Percentiles rank a stretch among this genome's conserved stretches.
Conservation (phyloP, 1,140 invertebrate genomes). For the Drosophila ironensis region DNA sequence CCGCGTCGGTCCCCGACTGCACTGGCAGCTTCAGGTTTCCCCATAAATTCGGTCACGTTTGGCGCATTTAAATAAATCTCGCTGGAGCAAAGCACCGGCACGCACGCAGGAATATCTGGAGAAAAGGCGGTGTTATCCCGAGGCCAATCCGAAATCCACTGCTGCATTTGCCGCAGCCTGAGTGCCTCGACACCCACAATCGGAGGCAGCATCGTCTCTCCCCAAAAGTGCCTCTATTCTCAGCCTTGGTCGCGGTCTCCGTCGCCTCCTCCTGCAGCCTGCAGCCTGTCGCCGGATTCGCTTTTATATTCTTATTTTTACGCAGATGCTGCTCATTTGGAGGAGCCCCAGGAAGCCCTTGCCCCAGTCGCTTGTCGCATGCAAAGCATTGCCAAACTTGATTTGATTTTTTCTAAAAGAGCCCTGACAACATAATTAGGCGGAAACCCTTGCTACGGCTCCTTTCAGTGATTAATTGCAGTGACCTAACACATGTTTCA, state of each 20-base stretch:
- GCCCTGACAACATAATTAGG: conserved; percentile 70
- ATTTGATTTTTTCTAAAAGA: conserved; percentile 35
- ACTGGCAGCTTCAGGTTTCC: conserved; percentile 33
- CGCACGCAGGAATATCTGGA: neutral
- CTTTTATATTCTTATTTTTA: neutral
- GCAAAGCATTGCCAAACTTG: conserved; percentile 37
- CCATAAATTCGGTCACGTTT: conserved; percentile 81
- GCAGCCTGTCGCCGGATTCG: conserved; percentile 51
- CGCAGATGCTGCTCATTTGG: conserved; percentile 70
- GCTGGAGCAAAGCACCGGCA: neutral
- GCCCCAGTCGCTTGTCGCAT: conserved; percentile 4
- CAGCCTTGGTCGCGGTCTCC: too few species aligned
- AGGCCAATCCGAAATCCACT: conserved; percentile 76
- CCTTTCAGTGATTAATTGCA: conserved; percentile 56
- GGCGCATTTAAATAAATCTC: conserved; percentile 74
- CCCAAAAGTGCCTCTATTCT: conserved; percentile 16
- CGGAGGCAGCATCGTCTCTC: conserved; percentile 36
- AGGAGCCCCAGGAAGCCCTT: conserved; percentile 35
- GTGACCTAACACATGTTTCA: conserved; percentile 6
- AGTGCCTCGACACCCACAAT: conserved; percentile 79
- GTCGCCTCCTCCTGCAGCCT: conserved; percentile 44
- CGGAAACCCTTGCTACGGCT: conserved; percentile 31
- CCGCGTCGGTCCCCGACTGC: conserved; percentile 41
- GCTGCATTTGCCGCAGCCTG: conserved; percentile 59
- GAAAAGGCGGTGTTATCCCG: conserved; percentile 53